Conservation (phyloP, 2,888 invertebrate genomes). For the Electrophaes corylata region DNA sequence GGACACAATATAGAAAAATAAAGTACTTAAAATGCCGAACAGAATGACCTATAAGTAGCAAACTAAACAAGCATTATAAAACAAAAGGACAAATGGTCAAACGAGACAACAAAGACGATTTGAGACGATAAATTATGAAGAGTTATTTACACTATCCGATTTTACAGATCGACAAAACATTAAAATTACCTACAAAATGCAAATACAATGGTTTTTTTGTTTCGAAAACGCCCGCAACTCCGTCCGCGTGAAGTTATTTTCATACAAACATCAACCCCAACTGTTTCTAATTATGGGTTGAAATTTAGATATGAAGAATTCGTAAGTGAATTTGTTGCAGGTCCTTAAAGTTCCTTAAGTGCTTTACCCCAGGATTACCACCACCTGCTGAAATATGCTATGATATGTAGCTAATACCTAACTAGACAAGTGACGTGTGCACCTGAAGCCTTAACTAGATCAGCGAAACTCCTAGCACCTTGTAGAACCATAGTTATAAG, state of each 20-base stretch:
- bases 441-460: neutral
- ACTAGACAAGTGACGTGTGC: neutral
- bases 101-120: conserved; percentile 59
- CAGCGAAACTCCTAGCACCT: conserved; percentile 27
- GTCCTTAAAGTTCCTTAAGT: no score
- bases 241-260: no score
- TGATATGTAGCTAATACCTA: no score
- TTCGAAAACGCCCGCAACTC: no score
- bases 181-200: neutral
- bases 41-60: conserved; percentile 11
- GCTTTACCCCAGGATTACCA: no score
- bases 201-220: no score
- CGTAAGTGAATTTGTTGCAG: no score
- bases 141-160: conserved; percentile 46
- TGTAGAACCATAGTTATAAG: conserved; percentile 37
- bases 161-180: neutral
- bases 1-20: no score
- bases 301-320: no score
- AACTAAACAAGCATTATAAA: conserved; percentile 19
- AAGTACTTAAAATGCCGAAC: neutral
- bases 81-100: conserved; percentile 45
- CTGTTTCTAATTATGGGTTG: no score
- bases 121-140: conserved; percentile 53
- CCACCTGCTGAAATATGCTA: no score
- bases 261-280: no score